Evolutionary conservation across 2,888 invertebrate genomes (phyloP).

Genomic region (Oscheius sp.): DNA sequence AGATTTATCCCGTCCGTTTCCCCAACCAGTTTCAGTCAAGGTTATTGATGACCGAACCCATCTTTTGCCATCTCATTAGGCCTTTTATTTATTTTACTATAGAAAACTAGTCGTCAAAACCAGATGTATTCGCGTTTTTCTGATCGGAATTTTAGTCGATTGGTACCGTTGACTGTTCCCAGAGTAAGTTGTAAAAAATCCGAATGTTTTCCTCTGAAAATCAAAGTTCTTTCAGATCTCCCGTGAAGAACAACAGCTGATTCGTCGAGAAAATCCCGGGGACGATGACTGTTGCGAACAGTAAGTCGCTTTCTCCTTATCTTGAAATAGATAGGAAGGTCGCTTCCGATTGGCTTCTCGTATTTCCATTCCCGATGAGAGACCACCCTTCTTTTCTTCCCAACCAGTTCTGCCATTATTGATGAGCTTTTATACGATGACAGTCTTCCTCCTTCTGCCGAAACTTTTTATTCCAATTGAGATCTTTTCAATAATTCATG

Average conservation of each 20-base stretch:
- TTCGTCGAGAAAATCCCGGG: background rate
- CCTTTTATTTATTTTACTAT: background rate
- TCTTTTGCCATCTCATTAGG: background rate
- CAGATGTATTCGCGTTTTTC: constrained; percentile 14
- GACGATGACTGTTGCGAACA: constrained; percentile 27
- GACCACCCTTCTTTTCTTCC: background rate
- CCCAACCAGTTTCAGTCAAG: background rate
- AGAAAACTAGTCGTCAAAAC: background rate
- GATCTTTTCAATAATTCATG: constrained; percentile 11
- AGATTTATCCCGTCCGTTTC: background rate
- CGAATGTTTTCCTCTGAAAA: background rate
- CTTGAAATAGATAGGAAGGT: too few species aligned
- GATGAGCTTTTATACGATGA: too few species aligned
- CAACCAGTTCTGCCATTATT: background rate
- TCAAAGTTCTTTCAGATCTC: constrained; percentile 11
- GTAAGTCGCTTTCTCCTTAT: constrained; percentile 13
- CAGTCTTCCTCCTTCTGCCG: too few species aligned
- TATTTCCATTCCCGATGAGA: background rate
- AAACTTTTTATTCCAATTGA: background rate
- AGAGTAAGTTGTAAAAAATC: background rate
- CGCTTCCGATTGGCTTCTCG: background rate
- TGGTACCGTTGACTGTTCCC: constrained; percentile 1
- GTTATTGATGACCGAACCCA: background rate
- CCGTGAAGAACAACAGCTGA: background rate
- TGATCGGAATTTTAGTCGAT: constrained; percentile 5